phyloP scores from a whole-genome alignment of 23 tunicate species.

The Styela plicata region DNA sequence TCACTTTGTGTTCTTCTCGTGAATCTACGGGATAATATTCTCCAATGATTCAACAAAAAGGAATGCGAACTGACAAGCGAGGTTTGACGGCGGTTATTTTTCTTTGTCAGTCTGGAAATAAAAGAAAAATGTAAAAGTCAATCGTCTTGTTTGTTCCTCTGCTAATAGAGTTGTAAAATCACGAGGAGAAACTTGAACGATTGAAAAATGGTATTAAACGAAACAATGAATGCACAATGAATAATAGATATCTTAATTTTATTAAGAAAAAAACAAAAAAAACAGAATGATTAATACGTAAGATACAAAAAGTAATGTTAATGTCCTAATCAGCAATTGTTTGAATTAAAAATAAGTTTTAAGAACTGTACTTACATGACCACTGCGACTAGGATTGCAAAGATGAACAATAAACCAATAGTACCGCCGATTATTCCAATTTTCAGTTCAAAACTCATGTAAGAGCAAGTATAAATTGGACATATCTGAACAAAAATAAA shows the following conservation, averaged over 20 bases:
- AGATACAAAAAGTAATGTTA: no score
- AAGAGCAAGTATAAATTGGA: background rate
- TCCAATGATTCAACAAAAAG: conserved; percentile 13
- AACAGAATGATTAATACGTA: no score
- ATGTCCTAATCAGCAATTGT: no score
- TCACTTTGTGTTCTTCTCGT: conserved; percentile 5
- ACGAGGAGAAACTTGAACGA: no score
- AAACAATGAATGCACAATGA: no score
- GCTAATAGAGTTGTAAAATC: no score
- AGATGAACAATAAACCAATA: background rate
- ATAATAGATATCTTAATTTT: no score
- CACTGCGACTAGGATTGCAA: background rate
- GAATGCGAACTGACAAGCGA: conserved; percentile 10
- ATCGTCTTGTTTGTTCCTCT: no score
- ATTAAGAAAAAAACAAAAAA: no score
- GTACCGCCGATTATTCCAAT: background rate
- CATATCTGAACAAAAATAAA: background rate
- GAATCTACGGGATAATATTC: conserved; percentile 9
- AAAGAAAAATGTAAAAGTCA: no score
- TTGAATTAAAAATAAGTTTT: no score
- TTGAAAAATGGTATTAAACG: no score
- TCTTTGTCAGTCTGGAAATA: background rate
- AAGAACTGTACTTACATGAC: background rate
- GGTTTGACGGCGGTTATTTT: background rate
- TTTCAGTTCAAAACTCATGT: background rate